Base-by-base conservation (phyloP, 2,888 invertebrate genomes). In the Argynnis bischoffii region DNA sequence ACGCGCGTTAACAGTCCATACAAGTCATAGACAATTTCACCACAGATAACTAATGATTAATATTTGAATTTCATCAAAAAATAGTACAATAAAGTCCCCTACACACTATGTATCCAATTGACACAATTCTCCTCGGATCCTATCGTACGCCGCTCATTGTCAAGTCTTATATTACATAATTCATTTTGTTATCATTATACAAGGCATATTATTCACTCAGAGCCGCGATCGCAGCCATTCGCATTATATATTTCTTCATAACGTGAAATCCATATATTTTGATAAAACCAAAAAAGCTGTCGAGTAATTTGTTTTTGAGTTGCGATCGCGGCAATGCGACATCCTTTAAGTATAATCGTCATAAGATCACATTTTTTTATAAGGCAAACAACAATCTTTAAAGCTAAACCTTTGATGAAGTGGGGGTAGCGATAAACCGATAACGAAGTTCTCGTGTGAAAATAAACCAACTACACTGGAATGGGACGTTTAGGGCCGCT, bases 301-400 rank as follows among this genome's bases (percentile, higher is more conserved):
- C 35, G 35, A 41, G 35, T 41, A 16, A 50, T 6, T 50, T 50
- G n/a, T n/a, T 41, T 35, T 72, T 73, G 16, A 1, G 16, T 80
- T 80, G 79, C 84, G 82, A 71, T 76, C 81, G 81, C 86, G 79
- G 78, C 81, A 76, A 80, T 79, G 81, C 80, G 81, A 84, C 83
- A 86, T 82, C 89, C 84, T 86, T 90, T 83, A 85, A 87, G 87
- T 90, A 90, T 87, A 91, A 86, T 86, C 88, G 86, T 92, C 92
- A 89, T 89, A 92, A 91, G 90, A 92, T 92, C 92, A 92, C 92
- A 92, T 90, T 92, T 88, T 86, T 86, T 86, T 87, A 87, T 91
- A 92, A 92, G 92, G 92, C 92, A 92, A 92, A 92, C 91, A 91
- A 92, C 91, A 92, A 91, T 91, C 78, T 85, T 92, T 92, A 92